Evolutionary conservation across 2,797 vertebrate species (phyloP).

Genomic region (Arremon aurantiirostris): DNA sequence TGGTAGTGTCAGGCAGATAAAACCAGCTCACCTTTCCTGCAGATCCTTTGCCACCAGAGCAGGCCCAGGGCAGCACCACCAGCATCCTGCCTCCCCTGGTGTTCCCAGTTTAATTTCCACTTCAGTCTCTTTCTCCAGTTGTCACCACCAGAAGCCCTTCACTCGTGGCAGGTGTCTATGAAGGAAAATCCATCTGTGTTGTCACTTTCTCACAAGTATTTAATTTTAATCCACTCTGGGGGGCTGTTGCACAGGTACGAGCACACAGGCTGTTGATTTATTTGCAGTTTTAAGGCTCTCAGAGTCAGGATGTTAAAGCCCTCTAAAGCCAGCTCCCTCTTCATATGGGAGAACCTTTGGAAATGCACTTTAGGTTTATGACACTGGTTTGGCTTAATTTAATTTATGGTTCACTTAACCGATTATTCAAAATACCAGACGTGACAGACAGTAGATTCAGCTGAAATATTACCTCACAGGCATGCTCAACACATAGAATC

Average conservation of each 20-base stretch:
- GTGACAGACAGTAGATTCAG: constrained; percentile 13
- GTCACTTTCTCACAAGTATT: background rate
- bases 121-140: background rate
- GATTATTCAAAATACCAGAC: constrained; percentile 57
- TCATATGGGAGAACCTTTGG: constrained; percentile 15
- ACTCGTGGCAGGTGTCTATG: background rate
- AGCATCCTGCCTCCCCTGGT: accelerated
- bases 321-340: background rate
- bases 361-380: constrained; percentile 54
- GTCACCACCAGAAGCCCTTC: background rate
- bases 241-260: background rate
- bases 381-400: constrained; percentile 57
- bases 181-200: background rate
- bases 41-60: background rate
- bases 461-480: background rate
- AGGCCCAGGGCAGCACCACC: background rate
- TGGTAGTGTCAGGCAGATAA: background rate
- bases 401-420: constrained; percentile 50
- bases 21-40: background rate
- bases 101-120: background rate
- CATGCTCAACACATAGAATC: background rate
- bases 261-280: background rate
- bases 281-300: constrained; percentile 16
- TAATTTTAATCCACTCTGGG: background rate
- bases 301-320: background rate